Conservation (phyloP, 2,888 invertebrate species). For the Tetrapedia diversipes region DNA sequence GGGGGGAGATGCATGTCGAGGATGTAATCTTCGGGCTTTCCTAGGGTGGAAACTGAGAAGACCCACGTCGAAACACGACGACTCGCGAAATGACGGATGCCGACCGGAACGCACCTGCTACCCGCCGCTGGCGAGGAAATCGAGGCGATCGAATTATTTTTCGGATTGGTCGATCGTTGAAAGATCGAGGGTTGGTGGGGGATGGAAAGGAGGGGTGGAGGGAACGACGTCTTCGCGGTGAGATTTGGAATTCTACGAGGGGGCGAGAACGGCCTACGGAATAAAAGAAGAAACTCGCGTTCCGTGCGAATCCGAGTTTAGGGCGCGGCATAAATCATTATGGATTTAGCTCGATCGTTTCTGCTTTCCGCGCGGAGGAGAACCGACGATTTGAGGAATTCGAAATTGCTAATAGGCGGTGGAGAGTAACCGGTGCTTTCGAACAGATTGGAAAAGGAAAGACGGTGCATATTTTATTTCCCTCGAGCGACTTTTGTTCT, state of each 20-base stretch:
- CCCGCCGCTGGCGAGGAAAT: slow-evolving; percentile 41
- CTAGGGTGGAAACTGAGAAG: slow-evolving; percentile 58
- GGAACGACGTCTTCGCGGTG: slow-evolving; percentile 5
- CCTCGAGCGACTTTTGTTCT: not conserved
- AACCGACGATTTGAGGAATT: not conserved
- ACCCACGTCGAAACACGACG: slow-evolving; percentile 52
- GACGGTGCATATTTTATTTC: not conserved
- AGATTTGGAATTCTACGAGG: slow-evolving; percentile 32
- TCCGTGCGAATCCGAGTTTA: slow-evolving; percentile 14
- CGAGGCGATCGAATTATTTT: slow-evolving; percentile 57
- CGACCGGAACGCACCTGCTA: slow-evolving; percentile 55
- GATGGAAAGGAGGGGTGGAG: not conserved
- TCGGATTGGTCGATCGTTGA: slow-evolving; percentile 40
- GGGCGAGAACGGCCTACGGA: not conserved
- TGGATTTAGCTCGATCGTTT: slow-evolving; percentile 21
- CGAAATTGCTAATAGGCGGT: slow-evolving; percentile 13
- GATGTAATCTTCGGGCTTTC: slow-evolving; percentile 57
- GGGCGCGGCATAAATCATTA: slow-evolving; percentile 30
- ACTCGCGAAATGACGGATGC: slow-evolving; percentile 62
- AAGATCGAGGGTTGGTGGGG: slow-evolving; percentile 27
- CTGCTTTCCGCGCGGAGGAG: not conserved
- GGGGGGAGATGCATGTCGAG: slow-evolving; percentile 48
- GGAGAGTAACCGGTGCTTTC: not conserved
- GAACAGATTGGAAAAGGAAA: not conserved
- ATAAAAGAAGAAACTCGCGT: slow-evolving; percentile 24